phyloP scores from a whole-genome alignment of 2,888 invertebrate species.

The Malacosoma neustria region DNA sequence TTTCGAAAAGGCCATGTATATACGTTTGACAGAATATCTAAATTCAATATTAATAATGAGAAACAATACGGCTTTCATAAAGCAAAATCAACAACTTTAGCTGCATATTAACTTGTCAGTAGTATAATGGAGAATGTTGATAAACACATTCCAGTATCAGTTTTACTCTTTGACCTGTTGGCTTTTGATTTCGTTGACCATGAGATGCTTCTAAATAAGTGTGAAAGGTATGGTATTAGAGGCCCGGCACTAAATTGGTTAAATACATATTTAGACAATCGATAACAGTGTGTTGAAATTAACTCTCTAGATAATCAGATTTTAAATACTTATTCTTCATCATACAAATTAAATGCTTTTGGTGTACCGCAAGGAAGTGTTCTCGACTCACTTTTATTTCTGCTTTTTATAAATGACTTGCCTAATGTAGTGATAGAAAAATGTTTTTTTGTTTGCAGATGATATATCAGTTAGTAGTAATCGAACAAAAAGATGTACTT shows the following conservation, averaged over 20 bases:
- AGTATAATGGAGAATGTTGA: no score
- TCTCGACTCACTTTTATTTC: not conserved
- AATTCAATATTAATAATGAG: not conserved
- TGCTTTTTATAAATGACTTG: not conserved
- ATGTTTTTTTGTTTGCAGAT: conserved; percentile 10
- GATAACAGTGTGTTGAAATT: not conserved
- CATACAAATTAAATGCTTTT: not conserved
- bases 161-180: not conserved
- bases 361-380: not conserved
- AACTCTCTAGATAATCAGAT: not conserved
- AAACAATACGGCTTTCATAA: not conserved
- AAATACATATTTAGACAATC: not conserved
- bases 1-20: not conserved
- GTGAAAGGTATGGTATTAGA: not conserved
- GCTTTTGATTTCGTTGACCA: not conserved
- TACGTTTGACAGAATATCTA: not conserved
- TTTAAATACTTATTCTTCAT: not conserved
- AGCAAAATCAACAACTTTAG: conserved; percentile 5
- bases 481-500: no score
- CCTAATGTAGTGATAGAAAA: not conserved
- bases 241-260: not conserved
- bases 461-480: not conserved
- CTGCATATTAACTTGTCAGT: conserved; percentile 3
- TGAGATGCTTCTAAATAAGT: not conserved
- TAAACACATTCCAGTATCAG: no score